Evolutionary conservation across 2,113 vertebrate species (phyloP).

Genomic region (Varanus komodoensis): DNA sequence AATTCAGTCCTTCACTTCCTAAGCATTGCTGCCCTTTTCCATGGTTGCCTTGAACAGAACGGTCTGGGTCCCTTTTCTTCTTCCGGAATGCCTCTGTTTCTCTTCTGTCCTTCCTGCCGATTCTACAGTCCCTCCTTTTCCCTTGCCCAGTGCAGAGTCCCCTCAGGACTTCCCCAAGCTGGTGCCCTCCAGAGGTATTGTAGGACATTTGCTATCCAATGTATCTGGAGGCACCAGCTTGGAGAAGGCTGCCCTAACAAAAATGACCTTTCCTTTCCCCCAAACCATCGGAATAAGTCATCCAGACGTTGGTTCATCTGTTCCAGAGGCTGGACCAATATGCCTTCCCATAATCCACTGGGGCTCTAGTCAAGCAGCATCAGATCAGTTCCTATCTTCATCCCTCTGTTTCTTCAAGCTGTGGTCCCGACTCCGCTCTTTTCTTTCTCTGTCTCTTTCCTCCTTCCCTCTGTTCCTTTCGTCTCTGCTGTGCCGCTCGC

Average conservation of each 20-base stretch:
- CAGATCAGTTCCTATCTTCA: conserved; percentile 10
- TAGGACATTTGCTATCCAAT: too few species aligned
- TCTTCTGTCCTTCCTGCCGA: too few species aligned
- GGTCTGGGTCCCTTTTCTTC: not conserved
- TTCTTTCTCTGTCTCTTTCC: conserved; percentile 68
- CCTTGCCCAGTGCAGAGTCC: not conserved
- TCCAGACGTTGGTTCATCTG: not conserved
- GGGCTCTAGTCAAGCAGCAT: fast-evolving
- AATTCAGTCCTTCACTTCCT: not conserved
- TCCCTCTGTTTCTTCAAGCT: conserved; percentile 73
- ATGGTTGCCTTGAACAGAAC: too few species aligned
- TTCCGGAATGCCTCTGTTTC: not conserved
- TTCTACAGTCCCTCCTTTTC: not conserved
- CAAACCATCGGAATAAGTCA: too few species aligned
- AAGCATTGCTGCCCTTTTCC: not conserved
- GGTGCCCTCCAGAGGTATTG: too few species aligned
- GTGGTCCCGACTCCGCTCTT: conserved; percentile 79
- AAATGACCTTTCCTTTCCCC: not conserved
- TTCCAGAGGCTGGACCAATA: fast-evolving
- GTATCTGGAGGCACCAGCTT: too few species aligned
- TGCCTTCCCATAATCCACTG: not conserved
- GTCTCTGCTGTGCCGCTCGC: conserved; percentile 69
- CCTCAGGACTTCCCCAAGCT: not conserved
- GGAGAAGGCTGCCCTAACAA: not conserved
- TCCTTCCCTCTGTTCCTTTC: conserved; percentile 71